These are phyloP conservation scores for Actinernus sp. DNA, from an alignment of 92 coral and sea anemone genomes.

Conservation along the genomic window DNA sequence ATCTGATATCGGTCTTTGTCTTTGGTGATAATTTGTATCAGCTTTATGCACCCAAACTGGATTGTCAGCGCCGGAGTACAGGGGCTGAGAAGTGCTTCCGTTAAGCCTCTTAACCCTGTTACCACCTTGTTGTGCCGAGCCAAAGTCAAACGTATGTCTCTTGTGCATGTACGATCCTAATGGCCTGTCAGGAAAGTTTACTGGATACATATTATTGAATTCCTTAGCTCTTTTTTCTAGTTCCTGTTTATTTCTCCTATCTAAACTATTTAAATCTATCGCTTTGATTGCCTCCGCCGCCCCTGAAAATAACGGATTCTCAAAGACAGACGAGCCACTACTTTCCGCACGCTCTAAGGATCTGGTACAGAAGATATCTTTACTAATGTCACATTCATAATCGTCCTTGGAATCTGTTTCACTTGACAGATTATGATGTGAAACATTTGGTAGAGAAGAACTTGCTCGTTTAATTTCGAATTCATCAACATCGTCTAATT, in stretches of 20 bases:
- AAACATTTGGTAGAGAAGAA: not conserved
- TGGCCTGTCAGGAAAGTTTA: not conserved
- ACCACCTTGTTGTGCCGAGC: conserved; percentile 1
- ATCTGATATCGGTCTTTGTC: conserved; percentile 9
- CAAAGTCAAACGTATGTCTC: conserved; percentile 42
- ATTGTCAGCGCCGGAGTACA: conserved; percentile 10
- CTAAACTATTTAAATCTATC: not conserved
- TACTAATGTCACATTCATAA: conserved; percentile 6
- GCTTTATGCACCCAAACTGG: conserved; percentile 43
- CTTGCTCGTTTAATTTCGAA: not conserved
- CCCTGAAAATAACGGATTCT: conserved; percentile 24
- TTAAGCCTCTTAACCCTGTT: conserved; percentile 25
- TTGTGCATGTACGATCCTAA: conserved; percentile 13
- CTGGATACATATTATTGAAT: not conserved
- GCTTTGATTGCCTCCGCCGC: not conserved
- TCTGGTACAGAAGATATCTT: not conserved
- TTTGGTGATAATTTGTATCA: conserved; percentile 2
- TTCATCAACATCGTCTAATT: not conserved
- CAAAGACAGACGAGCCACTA: conserved; percentile 38
- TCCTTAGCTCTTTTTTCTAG: not conserved
- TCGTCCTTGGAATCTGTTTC: conserved; percentile 1
- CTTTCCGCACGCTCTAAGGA: conserved; percentile 14
- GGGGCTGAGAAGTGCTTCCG: conserved; percentile 10
- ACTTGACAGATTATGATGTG: not conserved
- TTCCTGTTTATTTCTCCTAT: not conserved